phyloP scores from a whole-genome alignment of 2,113 vertebrate species.

The Nestor notabilis region DNA sequence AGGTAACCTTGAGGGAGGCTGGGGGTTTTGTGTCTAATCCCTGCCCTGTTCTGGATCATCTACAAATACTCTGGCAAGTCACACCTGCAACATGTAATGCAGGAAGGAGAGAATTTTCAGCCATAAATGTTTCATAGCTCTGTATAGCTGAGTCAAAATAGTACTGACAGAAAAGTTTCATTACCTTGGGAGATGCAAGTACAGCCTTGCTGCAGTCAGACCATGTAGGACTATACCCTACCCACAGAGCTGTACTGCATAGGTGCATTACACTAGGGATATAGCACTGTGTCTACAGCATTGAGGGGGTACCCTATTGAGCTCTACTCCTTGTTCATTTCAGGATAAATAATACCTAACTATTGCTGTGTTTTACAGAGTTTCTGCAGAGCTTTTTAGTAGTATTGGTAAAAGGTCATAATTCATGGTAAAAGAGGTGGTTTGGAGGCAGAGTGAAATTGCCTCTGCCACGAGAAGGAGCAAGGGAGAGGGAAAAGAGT shows the following conservation, averaged over 20 bases:
- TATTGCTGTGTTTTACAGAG: neutral
- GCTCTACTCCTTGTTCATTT: neutral
- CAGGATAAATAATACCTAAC: neutral
- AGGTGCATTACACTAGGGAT: rapidly evolving
- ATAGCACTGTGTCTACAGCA: neutral
- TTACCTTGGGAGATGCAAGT: neutral
- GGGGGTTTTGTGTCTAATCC: neutral
- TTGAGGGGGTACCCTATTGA: neutral
- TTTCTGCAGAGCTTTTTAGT: neutral
- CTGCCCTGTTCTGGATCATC: neutral
- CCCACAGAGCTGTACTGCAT: neutral
- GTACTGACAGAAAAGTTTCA: neutral
- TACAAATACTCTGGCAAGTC: neutral
- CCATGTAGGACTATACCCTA: neutral
- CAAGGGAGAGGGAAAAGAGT: neutral
- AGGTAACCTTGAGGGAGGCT: neutral
- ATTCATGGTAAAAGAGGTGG: neutral
- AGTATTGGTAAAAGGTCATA: neutral
- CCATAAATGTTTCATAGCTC: neutral
- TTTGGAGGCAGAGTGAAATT: neutral
- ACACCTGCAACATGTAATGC: too few species aligned
- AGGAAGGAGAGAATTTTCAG: neutral
- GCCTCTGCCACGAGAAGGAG: neutral
- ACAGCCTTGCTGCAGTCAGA: too few species aligned
- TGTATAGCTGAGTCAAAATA: neutral